Conservation (phyloP, 2,113 vertebrate genomes). For the Scophthalmus maximus region DNA sequence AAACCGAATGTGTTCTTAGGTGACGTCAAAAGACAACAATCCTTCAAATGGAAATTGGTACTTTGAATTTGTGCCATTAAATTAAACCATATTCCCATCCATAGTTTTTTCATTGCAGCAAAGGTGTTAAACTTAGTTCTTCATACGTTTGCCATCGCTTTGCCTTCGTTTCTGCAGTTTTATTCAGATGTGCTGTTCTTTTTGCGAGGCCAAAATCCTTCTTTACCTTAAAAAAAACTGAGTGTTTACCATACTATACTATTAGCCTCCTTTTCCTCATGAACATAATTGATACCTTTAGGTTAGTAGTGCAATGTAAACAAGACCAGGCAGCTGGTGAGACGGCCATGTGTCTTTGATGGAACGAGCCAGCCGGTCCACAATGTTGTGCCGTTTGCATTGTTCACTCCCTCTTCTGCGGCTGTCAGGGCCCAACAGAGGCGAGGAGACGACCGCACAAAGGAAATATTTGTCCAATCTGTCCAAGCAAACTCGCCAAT, state of each 20-base stretch:
- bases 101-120: conserved; percentile 8
- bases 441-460: conserved; percentile 78
- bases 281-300: conserved; percentile 77
- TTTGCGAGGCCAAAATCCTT: not conserved
- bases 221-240: conserved; percentile 54
- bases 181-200: conserved; percentile 19
- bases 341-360: conserved; percentile 61
- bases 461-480: conserved; percentile 85
- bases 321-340: conserved; percentile 72
- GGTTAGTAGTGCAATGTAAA: conserved; percentile 69
- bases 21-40: conserved; percentile 22
- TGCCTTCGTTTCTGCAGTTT: not conserved
- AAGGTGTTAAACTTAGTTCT: conserved; percentile 3
- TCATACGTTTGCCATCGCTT: conserved; percentile 17
- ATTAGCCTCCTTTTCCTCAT: conserved; percentile 39
- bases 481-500: conserved; percentile 80
- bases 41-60: conserved; percentile 4
- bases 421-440: conserved; percentile 75
- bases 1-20: not conserved
- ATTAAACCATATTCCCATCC: not conserved
- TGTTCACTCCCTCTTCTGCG: conserved; percentile 63
- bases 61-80: conserved; percentile 29
- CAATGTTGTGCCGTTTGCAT: conserved; percentile 46
- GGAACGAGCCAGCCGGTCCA: conserved; percentile 52
- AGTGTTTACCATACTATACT: conserved; percentile 44